Percentiles rank a stretch among this genome's conserved stretches.
phyloP scores from a whole-genome alignment of 2,797 vertebrate genomes.

The Poeciliopsis gracilis region DNA sequence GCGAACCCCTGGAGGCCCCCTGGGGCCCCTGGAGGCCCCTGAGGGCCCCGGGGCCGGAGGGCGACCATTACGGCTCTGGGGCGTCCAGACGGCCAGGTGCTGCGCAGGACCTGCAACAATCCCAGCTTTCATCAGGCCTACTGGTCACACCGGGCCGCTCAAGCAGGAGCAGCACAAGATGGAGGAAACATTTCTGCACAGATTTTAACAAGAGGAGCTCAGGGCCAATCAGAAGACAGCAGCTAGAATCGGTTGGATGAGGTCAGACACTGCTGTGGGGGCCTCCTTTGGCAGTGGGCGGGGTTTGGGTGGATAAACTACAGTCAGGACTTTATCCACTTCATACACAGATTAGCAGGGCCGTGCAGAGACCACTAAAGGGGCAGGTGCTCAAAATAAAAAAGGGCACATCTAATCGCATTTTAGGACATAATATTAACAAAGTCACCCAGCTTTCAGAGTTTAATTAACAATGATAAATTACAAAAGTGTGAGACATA shows the following conservation, averaged over 20 bases:
- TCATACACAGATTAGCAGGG: no score
- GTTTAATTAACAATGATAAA: no score
- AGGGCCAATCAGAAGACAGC: background rate
- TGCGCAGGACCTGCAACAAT: conserved; percentile 68
- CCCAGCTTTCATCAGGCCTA: conserved; percentile 67
- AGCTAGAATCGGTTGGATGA: background rate
- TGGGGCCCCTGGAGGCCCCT: conserved; percentile 56
- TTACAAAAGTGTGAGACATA: no score
- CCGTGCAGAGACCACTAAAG: no score
- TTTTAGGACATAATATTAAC: no score
- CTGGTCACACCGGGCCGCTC: conserved; percentile 64
- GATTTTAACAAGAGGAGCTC: background rate
- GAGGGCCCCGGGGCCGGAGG: conserved; percentile 37
- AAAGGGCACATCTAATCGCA: no score
- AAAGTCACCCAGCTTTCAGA: no score
- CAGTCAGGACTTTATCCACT: no score
- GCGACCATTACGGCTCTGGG: conserved; percentile 76
- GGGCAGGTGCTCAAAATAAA: no score
- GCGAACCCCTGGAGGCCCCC: conserved; percentile 49
- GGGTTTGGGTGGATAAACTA: background rate
- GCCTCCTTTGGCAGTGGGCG: background rate
- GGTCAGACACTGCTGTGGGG: background rate
- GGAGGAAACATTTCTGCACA: conserved; percentile 17
- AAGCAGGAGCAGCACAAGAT: conserved; percentile 54
- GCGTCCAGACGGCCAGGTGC: conserved; percentile 82